Evolutionary conservation across 1,140 invertebrate species (phyloP).

Genomic region (Drosophila santomea): DNA sequence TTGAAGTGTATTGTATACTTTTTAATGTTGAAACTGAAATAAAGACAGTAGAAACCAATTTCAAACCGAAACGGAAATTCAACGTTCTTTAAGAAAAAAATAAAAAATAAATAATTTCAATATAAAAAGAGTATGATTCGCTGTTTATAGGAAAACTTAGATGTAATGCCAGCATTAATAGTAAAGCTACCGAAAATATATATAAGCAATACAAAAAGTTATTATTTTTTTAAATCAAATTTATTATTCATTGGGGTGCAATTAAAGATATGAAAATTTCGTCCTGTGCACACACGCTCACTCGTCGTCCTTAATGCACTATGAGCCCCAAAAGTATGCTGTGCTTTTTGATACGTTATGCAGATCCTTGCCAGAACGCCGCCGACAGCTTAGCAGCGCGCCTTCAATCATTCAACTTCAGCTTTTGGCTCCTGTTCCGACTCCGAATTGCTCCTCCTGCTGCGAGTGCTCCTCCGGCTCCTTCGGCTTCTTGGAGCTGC

Average conservation of each 20-base stretch:
- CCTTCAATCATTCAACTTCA: conserved; percentile 67
- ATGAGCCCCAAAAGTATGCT: conserved; percentile 57
- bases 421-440: conserved; percentile 4
- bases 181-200: too few species aligned
- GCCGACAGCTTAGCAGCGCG: conserved; percentile 52
- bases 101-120: too few species aligned
- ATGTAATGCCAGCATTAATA: too few species aligned
- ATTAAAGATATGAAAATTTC: neutral
- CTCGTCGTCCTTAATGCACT: conserved; percentile 35
- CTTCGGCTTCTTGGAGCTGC: conserved; percentile 10
- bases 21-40: neutral
- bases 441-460: neutral
- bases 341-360: conserved; percentile 65
- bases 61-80: neutral
- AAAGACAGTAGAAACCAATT: neutral
- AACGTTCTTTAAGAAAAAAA: too few species aligned
- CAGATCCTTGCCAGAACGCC: conserved; percentile 43
- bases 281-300: neutral
- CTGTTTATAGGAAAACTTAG: too few species aligned
- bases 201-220: too few species aligned
- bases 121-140: too few species aligned
- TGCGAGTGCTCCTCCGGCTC: neutral
- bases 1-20: neutral
- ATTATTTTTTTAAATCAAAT: too few species aligned
- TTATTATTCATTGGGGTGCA: too few species aligned